Percentiles rank a stretch among this genome's conserved stretches.
phyloP scores from a whole-genome alignment of 1,140 invertebrate genomes.

The Venturia canescens region DNA sequence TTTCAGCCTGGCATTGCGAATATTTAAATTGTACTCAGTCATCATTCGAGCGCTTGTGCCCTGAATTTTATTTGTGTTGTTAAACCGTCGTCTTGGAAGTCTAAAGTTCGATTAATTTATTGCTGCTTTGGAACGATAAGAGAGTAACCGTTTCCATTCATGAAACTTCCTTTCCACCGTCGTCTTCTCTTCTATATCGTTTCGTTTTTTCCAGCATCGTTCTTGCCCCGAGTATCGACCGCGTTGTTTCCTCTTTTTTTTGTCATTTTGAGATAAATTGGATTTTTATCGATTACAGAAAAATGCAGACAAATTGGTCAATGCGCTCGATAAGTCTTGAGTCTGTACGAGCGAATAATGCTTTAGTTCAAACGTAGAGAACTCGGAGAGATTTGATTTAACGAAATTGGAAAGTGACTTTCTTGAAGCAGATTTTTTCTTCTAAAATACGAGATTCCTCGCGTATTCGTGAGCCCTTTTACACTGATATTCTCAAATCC shows the following conservation, averaged over 20 bases:
- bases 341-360: background rate
- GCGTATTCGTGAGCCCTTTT: background rate
- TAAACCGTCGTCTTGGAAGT: background rate
- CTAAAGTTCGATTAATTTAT: too few species aligned
- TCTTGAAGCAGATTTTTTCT: background rate
- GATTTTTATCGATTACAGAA: too few species aligned
- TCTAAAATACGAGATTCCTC: background rate
- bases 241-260: too few species aligned
- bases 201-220: too few species aligned
- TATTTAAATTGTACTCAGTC: background rate
- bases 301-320: background rate
- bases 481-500: conserved; percentile 37
- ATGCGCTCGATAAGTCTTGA: background rate
- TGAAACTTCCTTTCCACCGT: too few species aligned
- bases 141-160: too few species aligned
- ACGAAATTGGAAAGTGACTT: background rate
- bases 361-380: background rate
- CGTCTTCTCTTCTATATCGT: too few species aligned
- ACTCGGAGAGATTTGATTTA: background rate
- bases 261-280: too few species aligned
- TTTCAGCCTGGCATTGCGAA: background rate
- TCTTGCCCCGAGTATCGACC: too few species aligned
- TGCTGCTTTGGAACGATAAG: too few species aligned
- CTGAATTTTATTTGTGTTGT: background rate
- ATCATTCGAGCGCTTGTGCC: background rate